Percentiles rank a stretch among this genome's conserved stretches.
Conservation (phyloP, 2,113 vertebrate species). For the Microcebus griseorufus region DNA sequence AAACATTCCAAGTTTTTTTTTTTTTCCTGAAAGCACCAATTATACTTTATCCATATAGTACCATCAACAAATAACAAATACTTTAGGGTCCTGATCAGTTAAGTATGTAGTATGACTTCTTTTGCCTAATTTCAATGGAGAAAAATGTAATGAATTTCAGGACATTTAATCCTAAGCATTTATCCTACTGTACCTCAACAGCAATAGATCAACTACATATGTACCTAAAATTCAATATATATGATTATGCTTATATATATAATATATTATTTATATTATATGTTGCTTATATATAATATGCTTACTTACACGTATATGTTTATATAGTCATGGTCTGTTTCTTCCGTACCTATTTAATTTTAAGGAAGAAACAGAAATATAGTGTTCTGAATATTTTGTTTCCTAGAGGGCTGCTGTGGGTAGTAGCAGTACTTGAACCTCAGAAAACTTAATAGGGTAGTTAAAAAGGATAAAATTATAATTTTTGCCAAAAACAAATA, state of each 20-base stretch:
- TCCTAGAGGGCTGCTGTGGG: not conserved
- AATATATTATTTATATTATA: too few relatives aligned
- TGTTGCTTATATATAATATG: not conserved
- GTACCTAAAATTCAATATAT: slow-evolving; percentile 3
- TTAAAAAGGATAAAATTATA: not conserved
- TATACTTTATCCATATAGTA: not conserved
- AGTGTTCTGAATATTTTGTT: slow-evolving; percentile 7
- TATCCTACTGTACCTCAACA: not conserved
- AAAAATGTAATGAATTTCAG: not conserved
- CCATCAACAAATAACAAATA: not conserved
- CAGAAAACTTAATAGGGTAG: not conserved
- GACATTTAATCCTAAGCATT: not conserved
- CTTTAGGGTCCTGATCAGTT: not conserved
- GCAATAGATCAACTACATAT: not conserved
- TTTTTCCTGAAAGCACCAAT: not conserved
- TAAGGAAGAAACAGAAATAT: slow-evolving; percentile 34
- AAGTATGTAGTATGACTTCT: not conserved
- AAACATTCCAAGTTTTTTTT: slow-evolving; percentile 5
- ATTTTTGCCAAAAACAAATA: slow-evolving; percentile 35
- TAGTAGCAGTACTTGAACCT: not conserved
- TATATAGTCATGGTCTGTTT: not conserved
- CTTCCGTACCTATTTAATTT: not conserved
- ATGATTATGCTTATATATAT: not conserved
- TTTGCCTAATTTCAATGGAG: not conserved
- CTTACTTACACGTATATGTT: not conserved